Evolutionary conservation across 92 coral and sea anemone species (phyloP).

Genomic region (Umimayanthus chanpuru): DNA sequence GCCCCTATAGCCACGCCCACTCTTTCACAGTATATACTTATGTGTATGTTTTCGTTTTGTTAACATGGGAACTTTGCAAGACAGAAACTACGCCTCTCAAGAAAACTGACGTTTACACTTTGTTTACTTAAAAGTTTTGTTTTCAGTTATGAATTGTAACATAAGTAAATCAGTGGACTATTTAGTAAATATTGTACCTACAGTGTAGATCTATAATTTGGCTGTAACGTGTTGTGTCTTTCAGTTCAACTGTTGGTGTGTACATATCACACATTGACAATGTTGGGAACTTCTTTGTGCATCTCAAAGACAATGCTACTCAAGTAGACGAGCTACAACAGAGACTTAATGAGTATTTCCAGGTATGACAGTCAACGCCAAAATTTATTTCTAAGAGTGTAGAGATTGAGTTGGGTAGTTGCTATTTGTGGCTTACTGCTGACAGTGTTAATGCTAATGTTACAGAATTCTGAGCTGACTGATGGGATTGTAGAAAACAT

Average conservation of each 20-base stretch:
- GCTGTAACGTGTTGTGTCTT: too few species aligned
- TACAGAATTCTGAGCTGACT: slow-evolving; percentile 33
- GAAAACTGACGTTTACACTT: too few species aligned
- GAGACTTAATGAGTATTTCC: slow-evolving; percentile 57
- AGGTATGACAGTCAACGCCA: slow-evolving; percentile 38
- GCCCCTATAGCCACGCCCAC: too few species aligned
- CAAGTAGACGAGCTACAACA: slow-evolving; percentile 54
- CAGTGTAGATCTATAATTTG: too few species aligned
- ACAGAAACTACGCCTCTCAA: too few species aligned
- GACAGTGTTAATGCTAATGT: neutral
- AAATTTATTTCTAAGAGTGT: neutral
- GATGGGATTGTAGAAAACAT: slow-evolving; percentile 53
- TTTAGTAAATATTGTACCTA: too few species aligned
- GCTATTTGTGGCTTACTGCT: neutral
- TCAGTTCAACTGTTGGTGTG: slow-evolving; percentile 59
- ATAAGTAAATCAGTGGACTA: too few species aligned
- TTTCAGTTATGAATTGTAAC: too few species aligned
- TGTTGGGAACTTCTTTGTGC: slow-evolving; percentile 72
- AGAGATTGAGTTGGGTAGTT: neutral
- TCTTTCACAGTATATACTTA: too few species aligned
- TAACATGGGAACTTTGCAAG: too few species aligned
- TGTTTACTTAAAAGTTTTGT: too few species aligned
- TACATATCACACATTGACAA: slow-evolving; percentile 72
- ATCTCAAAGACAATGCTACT: slow-evolving; percentile 53
- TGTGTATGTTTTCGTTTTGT: too few species aligned